Percentiles rank a stretch among this genome's conserved stretches.
phyloP scores from a whole-genome alignment of 2,888 invertebrate genomes.

The Invenusta paracnida region DNA sequence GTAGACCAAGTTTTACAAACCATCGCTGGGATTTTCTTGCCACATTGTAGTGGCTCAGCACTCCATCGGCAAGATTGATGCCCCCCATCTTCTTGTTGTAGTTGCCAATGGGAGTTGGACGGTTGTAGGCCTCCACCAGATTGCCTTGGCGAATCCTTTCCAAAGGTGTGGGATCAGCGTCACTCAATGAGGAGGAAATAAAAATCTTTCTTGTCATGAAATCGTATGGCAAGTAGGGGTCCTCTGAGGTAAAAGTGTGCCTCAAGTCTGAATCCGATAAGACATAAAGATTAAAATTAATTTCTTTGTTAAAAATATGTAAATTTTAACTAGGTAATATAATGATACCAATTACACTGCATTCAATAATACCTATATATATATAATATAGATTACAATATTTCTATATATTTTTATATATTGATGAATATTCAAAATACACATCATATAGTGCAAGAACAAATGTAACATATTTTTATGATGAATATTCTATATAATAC shows the following conservation, averaged over 20 bases:
- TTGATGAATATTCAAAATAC: no score
- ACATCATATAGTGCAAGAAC: no score
- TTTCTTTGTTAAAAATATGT: neutral
- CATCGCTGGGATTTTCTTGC: neutral
- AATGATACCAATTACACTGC: no score
- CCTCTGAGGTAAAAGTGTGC: neutral
- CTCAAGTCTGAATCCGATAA: neutral
- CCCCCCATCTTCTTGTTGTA: neutral
- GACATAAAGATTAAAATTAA: neutral
- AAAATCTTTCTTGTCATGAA: neutral
- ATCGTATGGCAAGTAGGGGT: neutral
- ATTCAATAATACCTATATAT: no score
- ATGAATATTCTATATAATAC: neutral
- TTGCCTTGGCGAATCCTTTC: neutral
- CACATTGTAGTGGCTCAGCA: neutral
- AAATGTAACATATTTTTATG: neutral
- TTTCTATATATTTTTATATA: neutral
- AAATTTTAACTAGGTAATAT: neutral
- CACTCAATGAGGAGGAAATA: neutral
- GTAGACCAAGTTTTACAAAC: neutral
- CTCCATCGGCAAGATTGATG: neutral
- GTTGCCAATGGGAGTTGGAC: neutral
- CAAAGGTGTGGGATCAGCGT: neutral
- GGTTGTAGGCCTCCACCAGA: neutral
- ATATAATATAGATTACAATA: neutral